Evolutionary conservation across 2,888 invertebrate species (phyloP).

Genomic region (Athetis lepigone): DNA sequence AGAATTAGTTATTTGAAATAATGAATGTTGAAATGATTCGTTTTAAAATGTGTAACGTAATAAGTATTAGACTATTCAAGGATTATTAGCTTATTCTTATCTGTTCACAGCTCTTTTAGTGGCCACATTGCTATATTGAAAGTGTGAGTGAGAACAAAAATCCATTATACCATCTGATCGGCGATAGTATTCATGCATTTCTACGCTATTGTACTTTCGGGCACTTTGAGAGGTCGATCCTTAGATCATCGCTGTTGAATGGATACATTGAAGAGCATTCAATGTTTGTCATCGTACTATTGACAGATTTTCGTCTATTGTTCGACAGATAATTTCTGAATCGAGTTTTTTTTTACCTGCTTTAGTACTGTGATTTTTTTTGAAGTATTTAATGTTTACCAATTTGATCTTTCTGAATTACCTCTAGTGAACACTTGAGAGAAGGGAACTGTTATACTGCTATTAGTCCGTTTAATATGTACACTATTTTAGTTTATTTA

Average conservation of each 20-base stretch:
- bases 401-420: background rate
- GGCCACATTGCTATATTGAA: slow-evolving; percentile 67
- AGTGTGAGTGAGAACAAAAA: slow-evolving; percentile 66
- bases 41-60: too few relatives aligned
- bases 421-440: background rate
- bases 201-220: slow-evolving; percentile 76
- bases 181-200: slow-evolving; percentile 82
- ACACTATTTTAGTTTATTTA: background rate
- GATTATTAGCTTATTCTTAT: too few relatives aligned
- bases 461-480: background rate
- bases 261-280: slow-evolving; percentile 68
- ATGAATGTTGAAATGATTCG: too few relatives aligned
- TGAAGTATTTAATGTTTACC: slow-evolving; percentile 22
- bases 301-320: slow-evolving; percentile 64
- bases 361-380: slow-evolving; percentile 15
- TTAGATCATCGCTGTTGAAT: slow-evolving; percentile 67
- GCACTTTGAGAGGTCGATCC: slow-evolving; percentile 72
- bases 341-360: slow-evolving; percentile 37
- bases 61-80: too few relatives aligned
- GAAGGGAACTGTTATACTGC: background rate
- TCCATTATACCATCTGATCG: slow-evolving; percentile 69
- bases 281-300: slow-evolving; percentile 70
- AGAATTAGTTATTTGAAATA: too few relatives aligned
- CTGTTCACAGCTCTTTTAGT: slow-evolving; percentile 21
- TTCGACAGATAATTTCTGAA: slow-evolving; percentile 48